A percentile compares a stretch with the other conserved stretches of the same genome.
These are phyloP conservation scores for Mesorhabditis sp. DNA, from an alignment of 2,888 invertebrate genomes.

Conservation along the genomic window DNA sequence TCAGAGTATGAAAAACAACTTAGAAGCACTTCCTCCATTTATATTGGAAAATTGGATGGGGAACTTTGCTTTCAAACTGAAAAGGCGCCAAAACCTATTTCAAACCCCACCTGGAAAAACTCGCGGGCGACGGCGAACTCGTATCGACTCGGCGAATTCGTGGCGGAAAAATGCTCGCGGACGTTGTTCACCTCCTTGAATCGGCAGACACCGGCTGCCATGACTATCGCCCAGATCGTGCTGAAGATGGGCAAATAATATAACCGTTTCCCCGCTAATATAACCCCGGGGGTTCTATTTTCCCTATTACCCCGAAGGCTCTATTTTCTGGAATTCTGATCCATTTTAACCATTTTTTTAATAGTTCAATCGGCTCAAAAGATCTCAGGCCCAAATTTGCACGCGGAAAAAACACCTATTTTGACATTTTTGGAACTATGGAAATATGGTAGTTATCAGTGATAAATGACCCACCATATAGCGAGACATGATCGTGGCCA, in stretches of 20 bases:
- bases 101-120: constrained; percentile 36
- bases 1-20: too few relatives aligned
- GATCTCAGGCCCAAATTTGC: too few relatives aligned
- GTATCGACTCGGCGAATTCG: constrained; percentile 50
- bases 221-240: constrained; percentile 35
- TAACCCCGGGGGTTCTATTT: too few relatives aligned
- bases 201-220: constrained; percentile 42
- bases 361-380: too few relatives aligned
- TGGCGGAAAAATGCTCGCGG: constrained; percentile 52
- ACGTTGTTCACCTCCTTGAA: constrained; percentile 57
- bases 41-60: background rate
- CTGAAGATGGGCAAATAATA: constrained; percentile 21
- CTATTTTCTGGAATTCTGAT: too few relatives aligned
- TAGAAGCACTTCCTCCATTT: too few relatives aligned
- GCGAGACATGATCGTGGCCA: constrained; percentile 38
- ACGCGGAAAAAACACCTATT: too few relatives aligned
- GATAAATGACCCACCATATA: constrained; percentile 30
- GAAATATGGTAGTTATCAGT: background rate
- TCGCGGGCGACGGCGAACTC: constrained; percentile 53
- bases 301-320: too few relatives aligned
- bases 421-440: too few relatives aligned
- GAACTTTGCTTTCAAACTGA: background rate
- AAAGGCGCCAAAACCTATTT: background rate
- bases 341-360: too few relatives aligned
- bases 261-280: too few relatives aligned